phyloP scores from a whole-genome alignment of 1,140 invertebrate genomes.

The Panagrolaimus sp. region DNA sequence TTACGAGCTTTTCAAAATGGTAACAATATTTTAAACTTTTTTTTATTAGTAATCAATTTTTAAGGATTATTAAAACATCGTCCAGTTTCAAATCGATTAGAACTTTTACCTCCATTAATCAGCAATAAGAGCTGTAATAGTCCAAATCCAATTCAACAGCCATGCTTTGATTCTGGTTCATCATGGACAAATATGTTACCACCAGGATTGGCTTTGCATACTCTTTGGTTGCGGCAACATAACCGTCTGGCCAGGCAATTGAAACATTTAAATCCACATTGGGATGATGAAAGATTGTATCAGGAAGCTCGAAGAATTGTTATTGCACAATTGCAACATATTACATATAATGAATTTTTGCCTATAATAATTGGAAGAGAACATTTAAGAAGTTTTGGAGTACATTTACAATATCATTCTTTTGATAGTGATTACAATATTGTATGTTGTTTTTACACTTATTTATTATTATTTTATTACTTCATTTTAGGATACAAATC shows the following conservation, averaged over 20 bases:
- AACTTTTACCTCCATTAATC: constrained; percentile 24
- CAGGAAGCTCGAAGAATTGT: constrained; percentile 78
- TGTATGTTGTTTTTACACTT: constrained; percentile 31
- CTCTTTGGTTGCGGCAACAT: constrained; percentile 76
- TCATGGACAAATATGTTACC: constrained; percentile 80
- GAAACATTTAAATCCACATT: constrained; percentile 71
- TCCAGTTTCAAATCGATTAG: constrained; percentile 18
- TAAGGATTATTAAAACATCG: constrained; percentile 29
- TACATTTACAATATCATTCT: constrained; percentile 36
- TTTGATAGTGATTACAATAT: constrained; percentile 54
- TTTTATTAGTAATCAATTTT: constrained; percentile 9
- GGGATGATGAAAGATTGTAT: constrained; percentile 86
- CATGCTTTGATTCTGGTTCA: constrained; percentile 64
- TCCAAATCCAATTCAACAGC: constrained; percentile 26
- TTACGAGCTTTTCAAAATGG: constrained; percentile 60
- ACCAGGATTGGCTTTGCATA: constrained; percentile 75
- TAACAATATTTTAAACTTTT: neutral
- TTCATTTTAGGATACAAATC: constrained; percentile 46
- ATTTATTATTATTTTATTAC: neutral
- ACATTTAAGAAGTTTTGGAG: constrained; percentile 29
- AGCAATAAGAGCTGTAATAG: constrained; percentile 30
- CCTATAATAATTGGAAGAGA: constrained; percentile 58
- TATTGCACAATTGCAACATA: constrained; percentile 53
- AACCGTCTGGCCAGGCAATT: constrained; percentile 44
- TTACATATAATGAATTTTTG: constrained; percentile 59